A percentile compares a stretch with the other conserved stretches of the same genome.
Conservation (phyloP, 2,888 invertebrate species). For the Bedellia somnulentella region DNA sequence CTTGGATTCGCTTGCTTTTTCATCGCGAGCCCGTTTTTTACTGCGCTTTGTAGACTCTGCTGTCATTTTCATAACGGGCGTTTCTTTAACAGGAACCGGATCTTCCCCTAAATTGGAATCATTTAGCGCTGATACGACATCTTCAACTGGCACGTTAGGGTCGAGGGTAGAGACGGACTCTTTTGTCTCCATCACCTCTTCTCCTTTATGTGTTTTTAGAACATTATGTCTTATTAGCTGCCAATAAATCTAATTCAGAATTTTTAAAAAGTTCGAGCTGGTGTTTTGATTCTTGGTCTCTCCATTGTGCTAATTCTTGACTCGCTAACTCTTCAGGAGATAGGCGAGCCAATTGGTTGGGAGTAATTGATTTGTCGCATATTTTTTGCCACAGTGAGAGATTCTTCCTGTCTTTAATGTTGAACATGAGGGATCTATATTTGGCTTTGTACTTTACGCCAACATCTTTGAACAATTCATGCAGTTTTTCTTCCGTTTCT, state of each 20-base stretch:
- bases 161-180: conserved; percentile 63
- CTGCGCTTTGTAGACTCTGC: conserved; percentile 19
- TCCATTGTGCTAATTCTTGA: conserved; percentile 91
- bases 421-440: conserved; percentile 88
- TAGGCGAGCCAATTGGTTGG: conserved; percentile 82
- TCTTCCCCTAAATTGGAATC: conserved; percentile 42
- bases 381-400: conserved; percentile 82
- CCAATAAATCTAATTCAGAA: conserved; percentile 80
- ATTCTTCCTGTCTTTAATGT: conserved; percentile 91
- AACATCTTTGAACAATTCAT: conserved; percentile 78
- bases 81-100: conserved; percentile 9
- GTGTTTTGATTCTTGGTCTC: conserved; percentile 89
- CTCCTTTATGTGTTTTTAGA: conserved; percentile 93
- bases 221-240: conserved; percentile 81
- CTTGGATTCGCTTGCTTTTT: conserved; percentile 21
- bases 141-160: conserved; percentile 66
- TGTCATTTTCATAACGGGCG: conserved; percentile 14
- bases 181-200: conserved; percentile 69
- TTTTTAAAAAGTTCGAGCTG: conserved; percentile 88
- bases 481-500: conserved; percentile 84
- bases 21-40: conserved; percentile 23
- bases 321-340: conserved; percentile 92
- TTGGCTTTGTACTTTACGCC: conserved; percentile 89
- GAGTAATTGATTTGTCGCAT: conserved; percentile 74
- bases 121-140: conserved; percentile 66